Percentiles rank a stretch among this genome's conserved stretches.
Conservation (phyloP, 2,888 invertebrate species). For the Nysson spinosus region DNA sequence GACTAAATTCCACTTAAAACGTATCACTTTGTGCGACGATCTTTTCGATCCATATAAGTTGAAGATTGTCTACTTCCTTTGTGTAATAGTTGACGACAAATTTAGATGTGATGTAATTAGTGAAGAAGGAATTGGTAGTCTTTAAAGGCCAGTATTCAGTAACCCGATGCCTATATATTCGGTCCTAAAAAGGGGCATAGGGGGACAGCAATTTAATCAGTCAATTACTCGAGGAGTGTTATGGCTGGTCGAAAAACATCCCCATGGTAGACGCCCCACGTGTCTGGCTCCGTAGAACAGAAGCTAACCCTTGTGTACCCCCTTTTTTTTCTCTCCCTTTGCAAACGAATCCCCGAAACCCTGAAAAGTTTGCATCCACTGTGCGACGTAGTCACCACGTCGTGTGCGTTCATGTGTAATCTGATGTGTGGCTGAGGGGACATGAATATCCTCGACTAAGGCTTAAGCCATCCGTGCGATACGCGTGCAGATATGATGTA, state of each 20-base stretch:
- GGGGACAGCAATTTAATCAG: slow-evolving; percentile 45
- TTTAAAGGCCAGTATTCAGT: slow-evolving; percentile 32
- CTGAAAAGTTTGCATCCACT: slow-evolving; percentile 36
- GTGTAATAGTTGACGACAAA: too few species aligned
- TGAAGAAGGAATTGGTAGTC: slow-evolving; percentile 13
- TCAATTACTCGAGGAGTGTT: slow-evolving; percentile 42
- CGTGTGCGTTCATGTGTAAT: slow-evolving; percentile 20
- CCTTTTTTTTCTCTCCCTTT: slow-evolving; percentile 3
- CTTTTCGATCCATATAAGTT: too few species aligned
- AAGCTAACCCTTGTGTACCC: slow-evolving; percentile 23
- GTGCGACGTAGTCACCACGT: slow-evolving; percentile 11
- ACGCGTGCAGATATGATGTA: slow-evolving; percentile 10
- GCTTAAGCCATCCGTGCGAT: slow-evolving; percentile 7
- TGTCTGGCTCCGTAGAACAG: background rate
- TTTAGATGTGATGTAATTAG: slow-evolving; percentile 27
- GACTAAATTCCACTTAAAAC: too few species aligned
- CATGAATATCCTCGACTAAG: slow-evolving; percentile 16
- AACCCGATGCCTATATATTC: slow-evolving; percentile 36
- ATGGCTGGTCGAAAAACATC: slow-evolving; percentile 24
- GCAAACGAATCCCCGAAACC: slow-evolving; percentile 30
- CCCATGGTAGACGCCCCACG: background rate
- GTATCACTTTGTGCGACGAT: too few species aligned
- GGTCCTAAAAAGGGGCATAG: slow-evolving; percentile 2
- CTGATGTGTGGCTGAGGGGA: slow-evolving; percentile 11
- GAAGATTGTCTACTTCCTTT: too few species aligned